Conservation (phyloP, 1,140 invertebrate species). For the Cephus cinctus region DNA sequence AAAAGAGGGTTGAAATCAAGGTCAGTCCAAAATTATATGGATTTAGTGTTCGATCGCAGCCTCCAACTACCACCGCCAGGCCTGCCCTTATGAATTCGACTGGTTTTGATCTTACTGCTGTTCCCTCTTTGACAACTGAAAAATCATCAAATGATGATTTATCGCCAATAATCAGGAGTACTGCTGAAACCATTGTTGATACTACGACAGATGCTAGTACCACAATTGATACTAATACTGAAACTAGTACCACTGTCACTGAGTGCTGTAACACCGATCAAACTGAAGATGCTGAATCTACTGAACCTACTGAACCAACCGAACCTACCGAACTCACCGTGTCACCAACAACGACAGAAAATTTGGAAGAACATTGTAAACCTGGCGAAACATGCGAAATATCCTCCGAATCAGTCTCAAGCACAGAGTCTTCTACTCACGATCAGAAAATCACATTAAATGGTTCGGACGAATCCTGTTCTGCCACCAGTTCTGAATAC, state of each 20-base stretch:
- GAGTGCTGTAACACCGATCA: background rate
- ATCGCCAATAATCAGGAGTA: too few species aligned
- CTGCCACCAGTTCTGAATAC: background rate
- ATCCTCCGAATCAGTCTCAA: too few species aligned
- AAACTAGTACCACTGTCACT: background rate
- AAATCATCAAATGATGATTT: too few species aligned
- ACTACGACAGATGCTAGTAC: background rate
- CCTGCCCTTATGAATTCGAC: too few species aligned
- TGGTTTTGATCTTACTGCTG: too few species aligned
- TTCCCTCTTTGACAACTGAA: too few species aligned
- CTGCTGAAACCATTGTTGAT: background rate
- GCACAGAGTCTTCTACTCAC: too few species aligned
- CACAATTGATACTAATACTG: background rate
- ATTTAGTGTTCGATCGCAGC: background rate
- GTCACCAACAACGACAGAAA: too few species aligned
- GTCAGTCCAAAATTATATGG: conserved; percentile 21
- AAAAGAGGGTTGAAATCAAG: conserved; percentile 30
- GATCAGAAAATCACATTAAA: too few species aligned
- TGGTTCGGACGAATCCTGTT: conserved; percentile 4
- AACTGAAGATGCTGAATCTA: background rate
- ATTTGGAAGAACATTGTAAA: too few species aligned
- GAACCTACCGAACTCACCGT: background rate
- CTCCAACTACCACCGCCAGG: too few species aligned
- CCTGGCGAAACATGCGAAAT: too few species aligned
- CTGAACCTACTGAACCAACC: background rate